Base-by-base conservation (phyloP, 37 sponge, comb jelly and placozoan genomes). In the Cliona cf. orientalis region DNA sequence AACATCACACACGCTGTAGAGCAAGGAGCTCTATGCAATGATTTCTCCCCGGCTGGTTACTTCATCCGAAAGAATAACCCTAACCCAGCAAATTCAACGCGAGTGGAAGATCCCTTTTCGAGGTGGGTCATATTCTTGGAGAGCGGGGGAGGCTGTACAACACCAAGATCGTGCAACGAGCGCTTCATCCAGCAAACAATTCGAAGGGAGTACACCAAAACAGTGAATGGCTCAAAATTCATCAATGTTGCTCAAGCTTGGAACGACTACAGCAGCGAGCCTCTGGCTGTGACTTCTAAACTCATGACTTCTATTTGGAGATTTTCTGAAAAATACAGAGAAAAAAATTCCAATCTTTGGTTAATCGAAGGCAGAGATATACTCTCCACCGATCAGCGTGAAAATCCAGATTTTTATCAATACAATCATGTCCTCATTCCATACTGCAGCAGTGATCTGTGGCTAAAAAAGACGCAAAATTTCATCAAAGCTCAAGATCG, bases 391-490 rank as follows among this genome's bases (percentile, higher is more conserved):
- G 44, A 69, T 33, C 74, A 25, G 0, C 3, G 3, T 0, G 31
- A 60, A 31, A 89, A 89, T 39, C 90, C 90, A 53, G 2, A 60
- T 17, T 89, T 83, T 58, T 68, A 63, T 64, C 7, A 60, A n/a
- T 77, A 84, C 66, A 72, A 80, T 23, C 91, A 85, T 59, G 78
- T 90, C 5, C 72, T 90, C 44, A 29, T 90, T 19, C 91, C 91
- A 6, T 90, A 90, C 82, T 90, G 91, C 58, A 85, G 79, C 69
- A 85, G 86, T 69, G 91, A 90, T 57, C 63, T 80, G 21, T 90
- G 91, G 91, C 33, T 87, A 17, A 28, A 42, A 39, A 42, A 66
- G 11, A 88, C 71, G n/a, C n/a, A n/a, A 2, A 42, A 59, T 31
- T 73, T 39, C 57, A 62, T 31, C 57, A 42, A 41, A 2, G 65